Percentiles rank a stretch among this genome's conserved stretches.
These are phyloP conservation scores for Rambutsinella grinnellia DNA, from an alignment of 2,888 invertebrate species.

Conservation along the genomic window DNA sequence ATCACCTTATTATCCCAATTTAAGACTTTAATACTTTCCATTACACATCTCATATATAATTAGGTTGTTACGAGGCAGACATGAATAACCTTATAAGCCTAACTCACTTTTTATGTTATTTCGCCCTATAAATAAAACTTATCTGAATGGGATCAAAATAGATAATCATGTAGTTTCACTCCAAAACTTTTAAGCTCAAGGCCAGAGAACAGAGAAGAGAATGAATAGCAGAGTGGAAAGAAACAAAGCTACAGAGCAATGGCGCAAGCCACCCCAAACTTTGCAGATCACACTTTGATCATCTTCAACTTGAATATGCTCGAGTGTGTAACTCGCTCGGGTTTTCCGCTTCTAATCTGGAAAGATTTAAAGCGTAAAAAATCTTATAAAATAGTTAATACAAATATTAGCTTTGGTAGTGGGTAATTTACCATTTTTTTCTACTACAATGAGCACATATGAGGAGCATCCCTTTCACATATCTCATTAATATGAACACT, in stretches of 20 bases:
- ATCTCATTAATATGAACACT: constrained; percentile 37
- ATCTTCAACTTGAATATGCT: no score
- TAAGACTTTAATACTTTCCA: no score
- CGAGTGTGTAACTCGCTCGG: no score
- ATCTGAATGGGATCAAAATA: constrained; percentile 40
- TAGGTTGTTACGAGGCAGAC: background rate
- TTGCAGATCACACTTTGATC: no score
- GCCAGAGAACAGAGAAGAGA: constrained; percentile 19
- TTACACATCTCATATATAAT: background rate
- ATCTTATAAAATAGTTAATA: background rate
- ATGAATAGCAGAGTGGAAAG: background rate
- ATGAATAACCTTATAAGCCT: background rate
- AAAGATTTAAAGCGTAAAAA: background rate
- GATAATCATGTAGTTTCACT: background rate
- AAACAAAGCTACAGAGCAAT: background rate
- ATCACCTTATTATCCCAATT: background rate
- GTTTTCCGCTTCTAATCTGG: no score
- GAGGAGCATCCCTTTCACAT: background rate
- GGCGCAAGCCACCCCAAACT: constrained; percentile 37
- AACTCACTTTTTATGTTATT: background rate
- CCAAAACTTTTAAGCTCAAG: constrained; percentile 20
- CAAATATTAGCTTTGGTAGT: constrained; percentile 2
- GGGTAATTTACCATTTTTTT: background rate
- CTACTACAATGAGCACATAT: background rate
- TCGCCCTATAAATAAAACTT: background rate